Conservation (phyloP, 2,113 vertebrate genomes). For the Chaetodon trifascialis region DNA sequence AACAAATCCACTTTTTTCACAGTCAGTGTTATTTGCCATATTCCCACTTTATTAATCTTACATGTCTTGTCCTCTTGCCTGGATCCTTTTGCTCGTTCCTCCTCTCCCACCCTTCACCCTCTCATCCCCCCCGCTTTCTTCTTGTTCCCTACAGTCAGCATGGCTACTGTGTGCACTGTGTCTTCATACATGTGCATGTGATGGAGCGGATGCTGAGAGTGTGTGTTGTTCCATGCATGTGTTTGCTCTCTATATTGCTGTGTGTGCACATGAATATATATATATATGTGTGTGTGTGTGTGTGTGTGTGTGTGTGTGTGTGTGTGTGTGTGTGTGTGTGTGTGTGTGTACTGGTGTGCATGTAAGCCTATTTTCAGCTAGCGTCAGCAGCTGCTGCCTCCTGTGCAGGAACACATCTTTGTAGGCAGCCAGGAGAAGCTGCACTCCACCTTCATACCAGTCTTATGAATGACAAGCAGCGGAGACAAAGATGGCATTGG, state of each 20-base stretch:
- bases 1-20: background rate
- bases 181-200: slow-evolving; percentile 51
- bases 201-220: background rate
- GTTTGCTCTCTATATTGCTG: slow-evolving; percentile 59
- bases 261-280: slow-evolving; percentile 59
- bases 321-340: slow-evolving; percentile 64
- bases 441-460: background rate
- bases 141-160: slow-evolving; percentile 66
- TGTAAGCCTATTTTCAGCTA: slow-evolving; percentile 94
- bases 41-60: background rate
- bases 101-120: background rate
- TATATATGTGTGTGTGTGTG: slow-evolving; percentile 64
- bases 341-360: background rate
- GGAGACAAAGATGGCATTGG: background rate
- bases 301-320: slow-evolving; percentile 66
- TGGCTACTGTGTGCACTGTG: slow-evolving; percentile 63
- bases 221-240: background rate
- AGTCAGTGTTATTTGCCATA: background rate
- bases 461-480: background rate
- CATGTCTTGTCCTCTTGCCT: background rate
- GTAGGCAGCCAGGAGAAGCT: slow-evolving; percentile 74
- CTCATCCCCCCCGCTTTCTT: slow-evolving; percentile 4
- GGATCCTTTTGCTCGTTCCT: background rate
- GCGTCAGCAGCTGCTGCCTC: slow-evolving; percentile 91
- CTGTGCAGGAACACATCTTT: slow-evolving; percentile 89